Percentiles rank a stretch among this genome's conserved stretches.
Evolutionary conservation across 2,797 vertebrate genomes (phyloP).

Genomic region (Sebastes taczanowskii): DNA sequence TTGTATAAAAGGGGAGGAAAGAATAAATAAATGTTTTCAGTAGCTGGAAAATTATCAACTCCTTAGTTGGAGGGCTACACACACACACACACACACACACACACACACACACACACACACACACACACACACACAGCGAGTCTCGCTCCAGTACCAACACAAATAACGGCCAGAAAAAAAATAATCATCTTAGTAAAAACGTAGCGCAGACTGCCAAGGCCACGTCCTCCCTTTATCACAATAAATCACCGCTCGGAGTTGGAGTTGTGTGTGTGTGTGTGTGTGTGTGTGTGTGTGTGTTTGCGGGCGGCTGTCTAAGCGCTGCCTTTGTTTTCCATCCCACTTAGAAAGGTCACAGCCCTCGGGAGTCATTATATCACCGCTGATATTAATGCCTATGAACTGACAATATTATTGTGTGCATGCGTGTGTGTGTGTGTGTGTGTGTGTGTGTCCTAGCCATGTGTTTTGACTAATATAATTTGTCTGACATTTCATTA

Average conservation of each 20-base stretch:
- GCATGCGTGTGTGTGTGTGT: constrained; percentile 16
- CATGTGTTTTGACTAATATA: constrained; percentile 35
- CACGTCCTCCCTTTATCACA: constrained; percentile 77
- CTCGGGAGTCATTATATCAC: constrained; percentile 73
- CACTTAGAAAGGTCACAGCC: constrained; percentile 80
- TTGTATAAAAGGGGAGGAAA: constrained; percentile 62
- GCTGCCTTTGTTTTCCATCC: constrained; percentile 80
- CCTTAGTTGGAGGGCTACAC: constrained; percentile 51
- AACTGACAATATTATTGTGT: constrained; percentile 54
- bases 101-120: constrained; percentile 24
- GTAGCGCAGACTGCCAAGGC: constrained; percentile 68
- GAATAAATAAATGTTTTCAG: constrained; percentile 79
- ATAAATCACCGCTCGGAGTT: constrained; percentile 69
- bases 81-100: constrained; percentile 23
- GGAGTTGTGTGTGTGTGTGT: not conserved
- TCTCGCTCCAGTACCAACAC: constrained; percentile 52
- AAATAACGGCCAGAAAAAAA: constrained; percentile 66
- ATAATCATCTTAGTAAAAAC: constrained; percentile 69
- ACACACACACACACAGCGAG: constrained; percentile 27
- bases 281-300: not conserved
- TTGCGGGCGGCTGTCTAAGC: constrained; percentile 58
- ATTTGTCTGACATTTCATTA: constrained; percentile 22
- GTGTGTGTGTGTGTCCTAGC: not conserved
- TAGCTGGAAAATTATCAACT: constrained; percentile 77
- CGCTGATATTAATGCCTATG: constrained; percentile 64